These are phyloP conservation scores for Heterotilapia buettikoferi DNA, from an alignment of 2,113 vertebrate species.

Conservation along the genomic window DNA sequence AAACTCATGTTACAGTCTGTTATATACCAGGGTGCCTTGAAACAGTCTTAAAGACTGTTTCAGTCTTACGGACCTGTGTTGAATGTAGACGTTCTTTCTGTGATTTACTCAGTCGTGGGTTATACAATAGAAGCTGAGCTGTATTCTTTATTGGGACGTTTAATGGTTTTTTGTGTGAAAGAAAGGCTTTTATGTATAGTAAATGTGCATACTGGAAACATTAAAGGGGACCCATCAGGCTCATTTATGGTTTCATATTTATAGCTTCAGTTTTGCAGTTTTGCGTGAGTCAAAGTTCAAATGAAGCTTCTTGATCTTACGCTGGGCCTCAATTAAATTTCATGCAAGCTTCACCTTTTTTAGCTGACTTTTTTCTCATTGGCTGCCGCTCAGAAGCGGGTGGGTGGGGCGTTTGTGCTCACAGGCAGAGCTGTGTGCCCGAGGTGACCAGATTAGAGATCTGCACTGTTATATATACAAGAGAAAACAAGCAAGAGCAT, in stretches of 20 bases:
- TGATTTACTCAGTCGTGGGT: background rate
- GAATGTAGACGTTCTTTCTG: background rate
- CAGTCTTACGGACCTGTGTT: background rate
- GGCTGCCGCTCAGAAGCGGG: background rate
- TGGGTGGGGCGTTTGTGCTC: background rate
- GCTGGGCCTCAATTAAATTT: background rate
- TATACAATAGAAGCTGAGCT: background rate
- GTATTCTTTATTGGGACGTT: background rate
- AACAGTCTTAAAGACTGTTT: background rate
- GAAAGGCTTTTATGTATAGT: background rate
- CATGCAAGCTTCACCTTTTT: background rate
- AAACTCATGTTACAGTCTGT: background rate
- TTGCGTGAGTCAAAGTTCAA: background rate
- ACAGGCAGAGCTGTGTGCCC: background rate
- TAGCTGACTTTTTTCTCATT: background rate
- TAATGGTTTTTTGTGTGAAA: background rate
- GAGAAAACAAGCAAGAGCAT: background rate
- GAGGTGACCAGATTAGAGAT: background rate
- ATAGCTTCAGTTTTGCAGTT: background rate
- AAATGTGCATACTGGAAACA: background rate
- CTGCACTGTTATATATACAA: background rate
- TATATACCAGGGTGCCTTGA: conserved; percentile 10
- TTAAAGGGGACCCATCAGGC: background rate
- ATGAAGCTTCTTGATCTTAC: background rate
- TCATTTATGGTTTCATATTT: background rate